Evolutionary conservation across 2,797 vertebrate species (phyloP), one percentile per base, ranked within the genome.

Genomic region (Lacerta agilis): DNA sequence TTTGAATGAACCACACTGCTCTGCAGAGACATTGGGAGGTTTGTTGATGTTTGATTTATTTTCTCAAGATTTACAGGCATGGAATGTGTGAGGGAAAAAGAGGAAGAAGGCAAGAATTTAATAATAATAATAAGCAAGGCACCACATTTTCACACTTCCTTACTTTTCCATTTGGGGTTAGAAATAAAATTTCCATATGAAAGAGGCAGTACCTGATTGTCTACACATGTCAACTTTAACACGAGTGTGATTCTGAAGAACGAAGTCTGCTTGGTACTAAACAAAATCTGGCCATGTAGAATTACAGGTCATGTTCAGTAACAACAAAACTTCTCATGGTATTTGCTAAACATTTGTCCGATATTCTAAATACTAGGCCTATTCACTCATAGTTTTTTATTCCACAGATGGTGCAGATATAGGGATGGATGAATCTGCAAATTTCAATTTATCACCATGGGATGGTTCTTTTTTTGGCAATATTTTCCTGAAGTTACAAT

Each of bases 11-110:
- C 0, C 17, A 76, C n/a, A 55, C 61, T 8, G 17, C 85, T 81
- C 58, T 84, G 86, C 15, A 77, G 2, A 79, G 36, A 82, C 58
- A 76, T 71, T 71, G 69, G 27, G 86, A 82, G 88, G 79, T 82
- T 82, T 88, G 67, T 90, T 90, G 71, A 18, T 1, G 23, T 86
- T 88, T 93, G 55, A 91, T 89, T 88, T 91, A 87, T 90, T 91
- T 87, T 84, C 55, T 64, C 11, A 89, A 78, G 4, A 11, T 43
- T 61, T 79, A 25, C 15, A 83, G 84, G 91, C 86, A 11, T 1
- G 88, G 91, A 89, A 81, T 3, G 27, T 75, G 41, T 1, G 1
- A 83, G 33, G 41, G 7, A 83, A 66, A 10, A 69, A 85, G 8
- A 85, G 43, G 29, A n/a, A 85, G 83, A 87, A 90, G 58, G 0